phyloP scores from a whole-genome alignment of 2,113 vertebrate genomes.

The Corythoichthys intestinalis region DNA sequence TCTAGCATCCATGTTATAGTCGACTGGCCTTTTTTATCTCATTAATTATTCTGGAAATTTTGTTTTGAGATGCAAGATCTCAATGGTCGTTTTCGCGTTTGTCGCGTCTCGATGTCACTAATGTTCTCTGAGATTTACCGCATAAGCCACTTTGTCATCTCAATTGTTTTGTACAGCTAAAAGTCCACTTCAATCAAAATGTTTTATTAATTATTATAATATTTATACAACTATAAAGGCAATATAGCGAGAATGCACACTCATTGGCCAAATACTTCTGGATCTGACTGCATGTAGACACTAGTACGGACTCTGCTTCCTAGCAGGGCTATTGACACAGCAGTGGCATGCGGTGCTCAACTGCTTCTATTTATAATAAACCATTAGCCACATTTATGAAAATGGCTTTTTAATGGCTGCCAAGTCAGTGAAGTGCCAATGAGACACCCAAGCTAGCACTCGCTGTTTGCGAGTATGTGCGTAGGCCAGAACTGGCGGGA shows the following conservation, averaged over 20 bases:
- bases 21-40: neutral
- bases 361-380: conserved; percentile 58
- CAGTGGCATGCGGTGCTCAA: conserved; percentile 24
- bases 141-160: no score
- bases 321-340: conserved; percentile 18
- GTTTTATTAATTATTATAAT: no score
- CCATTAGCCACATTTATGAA: conserved; percentile 47
- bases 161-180: no score
- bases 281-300: neutral
- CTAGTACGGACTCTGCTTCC: conserved; percentile 17
- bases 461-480: conserved; percentile 6
- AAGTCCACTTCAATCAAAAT: no score
- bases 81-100: no score
- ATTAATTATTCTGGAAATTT: no score
- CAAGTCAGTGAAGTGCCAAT: conserved; percentile 24
- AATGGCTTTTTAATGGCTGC: conserved; percentile 50
- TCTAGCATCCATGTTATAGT: neutral
- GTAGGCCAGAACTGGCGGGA: neutral
- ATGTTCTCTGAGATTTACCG: no score
- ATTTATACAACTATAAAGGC: no score
- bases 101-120: no score
- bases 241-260: neutral
- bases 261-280: conserved; percentile 3
- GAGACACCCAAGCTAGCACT: conserved; percentile 36
- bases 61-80: no score